Evolutionary conservation across 2,888 invertebrate species (phyloP), one percentile per base, ranked within the genome.

Genomic region (Nasonia oneida): DNA sequence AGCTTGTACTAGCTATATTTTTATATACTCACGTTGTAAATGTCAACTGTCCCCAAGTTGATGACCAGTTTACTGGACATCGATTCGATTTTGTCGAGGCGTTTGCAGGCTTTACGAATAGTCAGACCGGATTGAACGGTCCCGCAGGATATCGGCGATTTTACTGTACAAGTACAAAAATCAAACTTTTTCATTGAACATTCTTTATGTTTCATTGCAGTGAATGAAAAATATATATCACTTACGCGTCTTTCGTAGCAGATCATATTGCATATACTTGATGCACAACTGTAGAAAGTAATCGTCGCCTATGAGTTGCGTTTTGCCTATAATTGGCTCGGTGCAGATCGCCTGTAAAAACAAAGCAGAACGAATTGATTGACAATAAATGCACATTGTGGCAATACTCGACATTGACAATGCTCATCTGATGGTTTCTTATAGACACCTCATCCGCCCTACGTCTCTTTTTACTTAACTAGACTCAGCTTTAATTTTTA

Each of bases 281-380:
- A 91, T 47, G 90, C 2, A 90, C 89, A 91, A 42, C 88, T 92
- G 91, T 2, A 92, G 80, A n/a, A 91, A 91, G 64, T 91, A 92
- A 70, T 92, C 92, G 23, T 92, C 91, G 0, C 91, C 92, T 6
- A 92, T 89, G n/a, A 92, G 64, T 81, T 91, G 91, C 2, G 88
- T 88, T 2, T 87, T 87, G n/a, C 88, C 88, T 0, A 90, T 86
- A 2, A 90, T 81, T 3, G 91, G 91, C 37, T 89, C 89, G 18
- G 73, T 42, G 18, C 29, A 77, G 8, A 15, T 15, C 1, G 50
- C 0, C 76, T 70, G 33, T 47, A 15, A 33, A 23, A 15, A 64
- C 6, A 14, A 53, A 47, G 23, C 15, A 47, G 10, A 53, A 53
- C 5, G 3, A 75, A 53, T 74, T 15, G 23, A 42, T 15, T 15